These are phyloP conservation scores for Meandrina meandrites DNA, from an alignment of 92 coral and sea anemone species.

Conservation along the genomic window DNA sequence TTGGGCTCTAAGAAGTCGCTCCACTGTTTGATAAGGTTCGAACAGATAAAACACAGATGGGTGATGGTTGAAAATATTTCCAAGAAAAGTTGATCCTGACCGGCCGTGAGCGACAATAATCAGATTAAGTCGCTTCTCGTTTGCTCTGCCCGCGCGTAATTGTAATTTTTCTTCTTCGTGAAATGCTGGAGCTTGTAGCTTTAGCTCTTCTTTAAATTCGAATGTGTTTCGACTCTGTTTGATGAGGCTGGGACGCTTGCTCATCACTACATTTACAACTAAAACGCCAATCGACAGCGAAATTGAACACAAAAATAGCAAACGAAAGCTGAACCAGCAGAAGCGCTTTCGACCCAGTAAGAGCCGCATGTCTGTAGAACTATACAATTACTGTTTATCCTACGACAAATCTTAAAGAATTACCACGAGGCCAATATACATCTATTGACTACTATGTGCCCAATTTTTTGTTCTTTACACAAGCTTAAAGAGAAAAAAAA, in stretches of 20 bases:
- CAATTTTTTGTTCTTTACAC: background rate
- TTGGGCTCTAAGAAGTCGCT: background rate
- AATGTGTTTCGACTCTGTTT: background rate
- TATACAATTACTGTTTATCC: background rate
- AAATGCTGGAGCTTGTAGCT: background rate
- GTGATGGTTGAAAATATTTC: conserved; percentile 32
- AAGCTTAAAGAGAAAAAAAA: background rate
- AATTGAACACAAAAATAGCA: background rate
- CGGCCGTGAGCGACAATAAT: conserved; percentile 46
- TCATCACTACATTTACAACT: background rate
- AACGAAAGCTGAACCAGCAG: background rate
- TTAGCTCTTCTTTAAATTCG: background rate
- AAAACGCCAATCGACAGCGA: background rate
- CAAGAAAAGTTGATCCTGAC: conserved; percentile 36
- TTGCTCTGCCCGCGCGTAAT: background rate
- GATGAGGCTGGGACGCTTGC: background rate
- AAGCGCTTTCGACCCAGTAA: background rate
- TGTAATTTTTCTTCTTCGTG: background rate
- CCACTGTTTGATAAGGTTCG: conserved; percentile 48
- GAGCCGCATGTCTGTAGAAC: background rate
- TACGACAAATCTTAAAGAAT: background rate
- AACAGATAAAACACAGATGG: conserved; percentile 42
- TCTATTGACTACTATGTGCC: background rate
- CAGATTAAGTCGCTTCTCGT: conserved; percentile 10
- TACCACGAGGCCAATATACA: background rate